A percentile compares a stretch with the other conserved stretches of the same genome.
Evolutionary conservation across 2,797 vertebrate genomes (phyloP).

Genomic region (Karalla daura): DNA sequence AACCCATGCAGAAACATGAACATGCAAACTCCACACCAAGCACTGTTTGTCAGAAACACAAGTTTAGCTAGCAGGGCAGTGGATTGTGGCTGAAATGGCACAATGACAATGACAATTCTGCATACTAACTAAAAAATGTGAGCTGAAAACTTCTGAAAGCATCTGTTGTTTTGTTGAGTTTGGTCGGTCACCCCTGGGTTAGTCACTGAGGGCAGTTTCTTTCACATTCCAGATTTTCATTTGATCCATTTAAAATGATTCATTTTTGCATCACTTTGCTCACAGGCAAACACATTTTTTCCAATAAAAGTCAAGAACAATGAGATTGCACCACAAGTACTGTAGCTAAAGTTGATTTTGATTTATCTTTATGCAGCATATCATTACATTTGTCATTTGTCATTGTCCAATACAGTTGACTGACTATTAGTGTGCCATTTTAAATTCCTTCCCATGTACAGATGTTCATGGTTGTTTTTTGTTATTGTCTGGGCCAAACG

Average conservation of each 20-base stretch:
- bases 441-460: not conserved
- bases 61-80: too few relatives aligned
- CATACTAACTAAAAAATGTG: not conserved
- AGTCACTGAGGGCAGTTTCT: not conserved
- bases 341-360: not conserved
- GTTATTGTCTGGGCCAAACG: not conserved
- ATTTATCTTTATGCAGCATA: not conserved
- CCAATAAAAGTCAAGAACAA: not conserved
- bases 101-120: too few relatives aligned
- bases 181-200: not conserved
- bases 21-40: too few relatives aligned
- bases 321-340: not conserved
- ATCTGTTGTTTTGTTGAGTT: not conserved
- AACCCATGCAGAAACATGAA: too few relatives aligned
- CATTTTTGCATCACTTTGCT: not conserved
- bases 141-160: not conserved
- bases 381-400: not conserved
- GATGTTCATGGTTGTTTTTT: not conserved
- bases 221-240: not conserved
- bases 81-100: too few relatives aligned
- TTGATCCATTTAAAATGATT: not conserved
- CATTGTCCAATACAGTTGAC: not conserved
- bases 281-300: not conserved
- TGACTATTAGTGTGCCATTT: not conserved
- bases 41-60: too few relatives aligned